These are phyloP conservation scores for Diglossa cyanea DNA, from an alignment of 2,797 vertebrate species.

Conservation along the genomic window DNA sequence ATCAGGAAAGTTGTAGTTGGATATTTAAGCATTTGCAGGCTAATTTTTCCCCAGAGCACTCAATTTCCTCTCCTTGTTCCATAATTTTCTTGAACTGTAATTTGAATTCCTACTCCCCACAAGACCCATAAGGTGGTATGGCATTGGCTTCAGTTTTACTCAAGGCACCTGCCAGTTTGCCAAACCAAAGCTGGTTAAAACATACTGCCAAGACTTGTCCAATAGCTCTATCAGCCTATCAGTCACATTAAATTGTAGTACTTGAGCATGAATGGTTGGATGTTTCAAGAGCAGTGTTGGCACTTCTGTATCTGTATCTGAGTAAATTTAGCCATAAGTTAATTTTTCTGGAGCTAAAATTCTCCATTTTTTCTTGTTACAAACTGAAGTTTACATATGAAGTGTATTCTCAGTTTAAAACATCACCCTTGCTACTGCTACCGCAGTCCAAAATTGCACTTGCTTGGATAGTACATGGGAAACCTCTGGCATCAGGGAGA, in stretches of 20 bases:
- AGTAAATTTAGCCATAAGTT: not conserved
- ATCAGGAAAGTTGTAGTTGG: not conserved
- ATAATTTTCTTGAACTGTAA: not conserved
- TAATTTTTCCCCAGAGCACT: not conserved
- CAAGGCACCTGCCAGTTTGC: not conserved
- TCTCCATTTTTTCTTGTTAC: not conserved
- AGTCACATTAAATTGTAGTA: not conserved
- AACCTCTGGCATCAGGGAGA: not conserved
- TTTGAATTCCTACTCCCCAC: not conserved
- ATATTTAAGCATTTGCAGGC: not conserved
- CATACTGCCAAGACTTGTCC: not conserved
- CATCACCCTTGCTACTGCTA: not conserved
- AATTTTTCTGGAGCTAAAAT: not conserved
- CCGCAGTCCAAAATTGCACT: not conserved
- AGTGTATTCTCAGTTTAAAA: not conserved
- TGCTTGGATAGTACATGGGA: not conserved
- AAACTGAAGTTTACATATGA: not conserved
- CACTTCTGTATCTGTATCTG: not conserved
- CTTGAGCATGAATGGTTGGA: not conserved
- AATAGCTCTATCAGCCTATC: slow-evolving; percentile 19
- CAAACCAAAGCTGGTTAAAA: slow-evolving; percentile 3
- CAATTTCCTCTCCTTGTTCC: slow-evolving; percentile 16
- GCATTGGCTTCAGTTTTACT: not conserved
- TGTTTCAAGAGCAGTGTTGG: slow-evolving; percentile 1
- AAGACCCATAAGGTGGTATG: not conserved